phyloP scores from a whole-genome alignment of 2,113 vertebrate genomes.

The Oxyruncus cristatus region DNA sequence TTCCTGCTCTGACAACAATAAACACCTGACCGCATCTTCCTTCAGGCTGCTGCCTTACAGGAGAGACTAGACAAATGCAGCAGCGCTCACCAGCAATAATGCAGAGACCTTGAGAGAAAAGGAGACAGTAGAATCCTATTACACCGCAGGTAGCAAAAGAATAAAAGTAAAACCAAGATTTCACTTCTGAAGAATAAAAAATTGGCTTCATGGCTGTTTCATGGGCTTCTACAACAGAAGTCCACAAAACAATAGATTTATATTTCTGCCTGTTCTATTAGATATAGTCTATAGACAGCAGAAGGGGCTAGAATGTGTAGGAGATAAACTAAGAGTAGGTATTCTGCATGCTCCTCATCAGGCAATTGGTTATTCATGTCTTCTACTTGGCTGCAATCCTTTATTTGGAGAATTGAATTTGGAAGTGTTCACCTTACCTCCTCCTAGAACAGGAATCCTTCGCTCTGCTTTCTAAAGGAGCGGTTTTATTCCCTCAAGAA shows the following conservation, averaged over 20 bases:
- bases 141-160: background rate
- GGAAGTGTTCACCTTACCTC: constrained; percentile 21
- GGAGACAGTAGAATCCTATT: background rate
- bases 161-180: background rate
- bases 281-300: background rate
- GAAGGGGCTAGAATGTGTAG: background rate
- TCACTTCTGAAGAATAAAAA: background rate
- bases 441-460: constrained; percentile 40
- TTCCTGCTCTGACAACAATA: background rate
- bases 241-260: background rate
- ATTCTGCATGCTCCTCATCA: background rate
- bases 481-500: constrained; percentile 51
- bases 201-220: background rate
- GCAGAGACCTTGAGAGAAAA: background rate
- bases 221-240: background rate
- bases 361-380: background rate
- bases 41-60: background rate
- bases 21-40: background rate
- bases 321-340: background rate
- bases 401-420: constrained; percentile 15
- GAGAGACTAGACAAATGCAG: background rate
- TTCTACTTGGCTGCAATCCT: background rate
- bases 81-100: background rate
- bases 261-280: background rate
- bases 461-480: constrained; percentile 42